These are phyloP conservation scores for Tauraco erythrolophus DNA, from an alignment of 2,113 vertebrate species.

Conservation along the genomic window DNA sequence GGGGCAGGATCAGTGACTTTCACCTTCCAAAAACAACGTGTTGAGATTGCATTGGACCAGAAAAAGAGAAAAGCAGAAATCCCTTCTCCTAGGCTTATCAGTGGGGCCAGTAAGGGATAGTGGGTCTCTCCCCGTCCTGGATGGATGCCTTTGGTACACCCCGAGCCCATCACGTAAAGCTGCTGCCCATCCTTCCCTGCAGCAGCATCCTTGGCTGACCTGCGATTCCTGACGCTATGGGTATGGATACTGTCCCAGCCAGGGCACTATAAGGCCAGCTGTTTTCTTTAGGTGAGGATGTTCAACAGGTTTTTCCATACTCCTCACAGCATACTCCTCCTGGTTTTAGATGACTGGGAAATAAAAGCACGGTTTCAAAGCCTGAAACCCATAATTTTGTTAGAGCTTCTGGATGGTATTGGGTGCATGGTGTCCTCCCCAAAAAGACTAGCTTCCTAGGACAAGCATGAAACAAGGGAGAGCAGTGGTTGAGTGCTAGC, in stretches of 20 bases:
- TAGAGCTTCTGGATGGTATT: not conserved
- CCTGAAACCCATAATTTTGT: not conserved
- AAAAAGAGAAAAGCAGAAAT: not conserved
- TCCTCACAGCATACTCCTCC: not conserved
- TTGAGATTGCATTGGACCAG: not conserved
- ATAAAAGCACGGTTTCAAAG: not conserved
- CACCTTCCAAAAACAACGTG: not conserved
- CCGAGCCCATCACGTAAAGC: rapidly evolving
- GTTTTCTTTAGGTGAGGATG: not conserved
- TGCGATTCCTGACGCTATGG: not conserved
- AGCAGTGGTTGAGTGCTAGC: not conserved
- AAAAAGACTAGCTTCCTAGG: not conserved
- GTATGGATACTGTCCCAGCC: not conserved
- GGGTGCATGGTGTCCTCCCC: rapidly evolving
- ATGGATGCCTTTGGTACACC: not conserved
- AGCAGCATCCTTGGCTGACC: not conserved
- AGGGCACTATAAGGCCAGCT: not conserved
- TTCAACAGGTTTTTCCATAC: not conserved
- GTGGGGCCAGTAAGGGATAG: not conserved
- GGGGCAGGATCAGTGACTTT: not conserved
- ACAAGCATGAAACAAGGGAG: not conserved
- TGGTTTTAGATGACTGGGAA: not conserved
- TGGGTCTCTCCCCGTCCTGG: not conserved
- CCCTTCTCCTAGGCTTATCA: not conserved
- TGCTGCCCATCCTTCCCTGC: not conserved